These are phyloP conservation scores for Brachyalestes nurse DNA, from an alignment of 2,797 vertebrate species.

Conservation along the genomic window DNA sequence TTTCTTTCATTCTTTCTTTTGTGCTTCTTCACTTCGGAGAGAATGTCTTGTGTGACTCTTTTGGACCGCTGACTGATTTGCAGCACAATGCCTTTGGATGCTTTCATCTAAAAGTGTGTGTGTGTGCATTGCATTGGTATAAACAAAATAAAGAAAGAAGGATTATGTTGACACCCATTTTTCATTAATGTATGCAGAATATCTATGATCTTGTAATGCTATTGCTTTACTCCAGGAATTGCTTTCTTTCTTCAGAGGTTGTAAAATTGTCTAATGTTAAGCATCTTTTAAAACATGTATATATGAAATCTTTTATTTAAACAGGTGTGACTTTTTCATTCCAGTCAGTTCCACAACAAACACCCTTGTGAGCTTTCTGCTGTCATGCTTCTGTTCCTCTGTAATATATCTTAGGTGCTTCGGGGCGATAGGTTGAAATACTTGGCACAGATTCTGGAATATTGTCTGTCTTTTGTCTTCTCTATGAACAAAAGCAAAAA, in stretches of 20 bases:
- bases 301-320: no score
- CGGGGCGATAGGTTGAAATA: slow-evolving; percentile 50
- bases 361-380: slow-evolving; percentile 41
- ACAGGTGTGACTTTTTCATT: slow-evolving; percentile 11
- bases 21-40: no score
- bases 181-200: background rate
- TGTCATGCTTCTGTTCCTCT: slow-evolving; percentile 51
- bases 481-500: slow-evolving; percentile 31
- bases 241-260: background rate
- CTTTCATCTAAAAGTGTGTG: background rate
- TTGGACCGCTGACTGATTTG: background rate
- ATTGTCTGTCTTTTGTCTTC: slow-evolving; percentile 52
- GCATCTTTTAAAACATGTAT: background rate
- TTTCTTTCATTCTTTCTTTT: no score
- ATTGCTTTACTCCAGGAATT: background rate
- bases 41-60: background rate
- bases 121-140: background rate
- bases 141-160: background rate
- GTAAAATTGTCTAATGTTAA: background rate
- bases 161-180: background rate
- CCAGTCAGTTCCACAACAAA: slow-evolving; percentile 22
- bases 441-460: slow-evolving; percentile 58
- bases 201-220: background rate
- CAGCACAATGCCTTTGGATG: background rate
- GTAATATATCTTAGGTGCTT: slow-evolving; percentile 62